Evolutionary conservation across 2,888 invertebrate genomes (phyloP).

Genomic region (Muschampia plurimacula): DNA sequence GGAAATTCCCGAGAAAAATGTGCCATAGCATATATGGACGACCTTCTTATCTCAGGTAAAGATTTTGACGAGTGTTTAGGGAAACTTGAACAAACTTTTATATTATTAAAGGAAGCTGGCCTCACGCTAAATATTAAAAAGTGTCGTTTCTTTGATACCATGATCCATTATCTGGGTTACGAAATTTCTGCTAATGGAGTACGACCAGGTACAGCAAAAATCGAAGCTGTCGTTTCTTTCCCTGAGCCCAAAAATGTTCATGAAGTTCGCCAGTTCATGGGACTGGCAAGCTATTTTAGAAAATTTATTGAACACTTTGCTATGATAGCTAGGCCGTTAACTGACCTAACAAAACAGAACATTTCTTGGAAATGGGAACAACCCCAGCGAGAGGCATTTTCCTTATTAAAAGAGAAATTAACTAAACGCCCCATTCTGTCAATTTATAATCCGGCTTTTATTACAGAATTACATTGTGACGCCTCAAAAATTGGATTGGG

Average conservation of each 20-base stretch:
- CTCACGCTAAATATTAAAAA: slow-evolving; percentile 17
- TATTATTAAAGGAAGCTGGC: slow-evolving; percentile 5
- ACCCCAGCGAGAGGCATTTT: slow-evolving; percentile 6
- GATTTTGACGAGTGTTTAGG: not conserved
- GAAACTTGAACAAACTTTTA: not conserved
- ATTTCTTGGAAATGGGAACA: slow-evolving; percentile 35
- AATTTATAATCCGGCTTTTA: slow-evolving; percentile 5
- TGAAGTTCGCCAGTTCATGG: slow-evolving; percentile 50
- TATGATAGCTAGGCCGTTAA: slow-evolving; percentile 48
- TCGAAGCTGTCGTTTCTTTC: not conserved
- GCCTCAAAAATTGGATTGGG: slow-evolving; percentile 8
- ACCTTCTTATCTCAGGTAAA: slow-evolving; percentile 6
- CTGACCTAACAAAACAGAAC: slow-evolving; percentile 48
- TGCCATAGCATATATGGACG: slow-evolving; percentile 9
- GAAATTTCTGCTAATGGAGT: slow-evolving; percentile 1
- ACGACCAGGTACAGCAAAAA: slow-evolving; percentile 7
- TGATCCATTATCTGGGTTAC: slow-evolving; percentile 15
- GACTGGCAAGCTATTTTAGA: slow-evolving; percentile 51
- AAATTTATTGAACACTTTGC: slow-evolving; percentile 52
- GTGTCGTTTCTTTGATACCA: slow-evolving; percentile 9
- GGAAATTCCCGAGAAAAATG: slow-evolving; percentile 5
- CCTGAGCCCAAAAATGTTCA: slow-evolving; percentile 44
- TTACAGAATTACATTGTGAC: slow-evolving; percentile 9
- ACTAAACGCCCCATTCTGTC: slow-evolving; percentile 9
- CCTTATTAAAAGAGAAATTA: slow-evolving; percentile 6